Conservation (phyloP, 2,113 vertebrate genomes). For the Turnix velox region DNA sequence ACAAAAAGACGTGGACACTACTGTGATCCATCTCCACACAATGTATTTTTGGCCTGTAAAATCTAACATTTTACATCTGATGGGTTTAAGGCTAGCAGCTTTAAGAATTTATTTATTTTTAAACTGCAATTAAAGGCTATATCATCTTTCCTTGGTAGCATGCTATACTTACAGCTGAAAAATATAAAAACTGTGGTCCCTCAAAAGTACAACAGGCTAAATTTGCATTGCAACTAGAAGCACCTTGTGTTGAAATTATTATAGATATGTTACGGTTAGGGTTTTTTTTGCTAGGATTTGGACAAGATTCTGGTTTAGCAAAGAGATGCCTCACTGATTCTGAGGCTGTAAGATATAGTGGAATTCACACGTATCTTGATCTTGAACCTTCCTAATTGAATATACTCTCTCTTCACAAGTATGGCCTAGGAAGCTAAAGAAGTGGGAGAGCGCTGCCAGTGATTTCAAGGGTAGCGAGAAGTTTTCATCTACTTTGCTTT, state of each 20-base stretch:
- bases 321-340: neutral
- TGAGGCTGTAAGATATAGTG: neutral
- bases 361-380: neutral
- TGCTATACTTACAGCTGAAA: neutral
- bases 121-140: neutral
- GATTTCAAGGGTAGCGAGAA: neutral
- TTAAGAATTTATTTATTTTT: neutral
- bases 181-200: neutral
- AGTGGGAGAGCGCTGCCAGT: neutral
- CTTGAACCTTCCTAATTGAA: neutral
- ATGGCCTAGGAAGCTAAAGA: neutral
- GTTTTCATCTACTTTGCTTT: neutral
- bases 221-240: neutral
- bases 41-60: neutral
- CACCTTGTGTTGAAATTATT: neutral
- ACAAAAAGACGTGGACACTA: neutral
- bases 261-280: neutral
- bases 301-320: slow-evolving; percentile 13
- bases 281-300: neutral
- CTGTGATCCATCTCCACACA: neutral
- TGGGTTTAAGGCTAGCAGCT: neutral
- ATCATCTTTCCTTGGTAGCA: neutral
- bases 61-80: neutral
- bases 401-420: neutral
- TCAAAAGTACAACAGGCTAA: neutral